These are phyloP conservation scores for Rynchops niger DNA, from an alignment of 2,113 vertebrate genomes.

Conservation along the genomic window DNA sequence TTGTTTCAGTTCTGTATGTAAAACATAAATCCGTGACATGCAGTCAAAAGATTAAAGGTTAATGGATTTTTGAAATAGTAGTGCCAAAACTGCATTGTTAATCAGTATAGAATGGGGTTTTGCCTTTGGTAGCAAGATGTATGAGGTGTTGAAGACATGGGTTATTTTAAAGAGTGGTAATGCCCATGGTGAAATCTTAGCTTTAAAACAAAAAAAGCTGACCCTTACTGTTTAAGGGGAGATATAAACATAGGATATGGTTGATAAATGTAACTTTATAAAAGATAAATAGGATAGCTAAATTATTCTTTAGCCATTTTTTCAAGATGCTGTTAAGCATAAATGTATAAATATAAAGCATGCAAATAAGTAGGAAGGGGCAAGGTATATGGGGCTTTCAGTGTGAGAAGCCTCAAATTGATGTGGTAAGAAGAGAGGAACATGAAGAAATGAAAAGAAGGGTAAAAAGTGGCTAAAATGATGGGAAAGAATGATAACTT, in stretches of 20 bases:
- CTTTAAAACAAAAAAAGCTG: not conserved
- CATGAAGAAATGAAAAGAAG: not conserved
- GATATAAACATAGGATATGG: not conserved
- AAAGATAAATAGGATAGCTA: not conserved
- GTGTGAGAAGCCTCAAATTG: not conserved
- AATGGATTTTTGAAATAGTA: slow-evolving; percentile 19
- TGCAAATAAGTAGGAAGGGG: not conserved
- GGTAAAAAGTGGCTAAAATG: not conserved
- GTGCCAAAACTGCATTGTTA: not conserved
- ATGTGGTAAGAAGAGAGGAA: not conserved
- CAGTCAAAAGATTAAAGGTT: not conserved
- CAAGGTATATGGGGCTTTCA: not conserved
- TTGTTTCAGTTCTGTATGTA: slow-evolving; percentile 1
- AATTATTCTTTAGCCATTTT: not conserved
- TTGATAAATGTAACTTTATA: not conserved
- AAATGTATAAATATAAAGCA: not conserved
- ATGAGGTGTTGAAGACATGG: not conserved
- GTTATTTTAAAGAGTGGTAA: not conserved
- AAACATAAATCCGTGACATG: not conserved
- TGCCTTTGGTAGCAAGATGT: not conserved
- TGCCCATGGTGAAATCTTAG: not conserved
- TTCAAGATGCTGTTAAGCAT: not conserved
- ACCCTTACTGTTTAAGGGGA: not conserved
- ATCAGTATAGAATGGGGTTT: not conserved
- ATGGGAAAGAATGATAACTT: not conserved